Percentiles rank a stretch among this genome's conserved stretches.
phyloP scores from a whole-genome alignment of 37 sponge, comb jelly and placozoan species.

The Ephydatia muelleri region DNA sequence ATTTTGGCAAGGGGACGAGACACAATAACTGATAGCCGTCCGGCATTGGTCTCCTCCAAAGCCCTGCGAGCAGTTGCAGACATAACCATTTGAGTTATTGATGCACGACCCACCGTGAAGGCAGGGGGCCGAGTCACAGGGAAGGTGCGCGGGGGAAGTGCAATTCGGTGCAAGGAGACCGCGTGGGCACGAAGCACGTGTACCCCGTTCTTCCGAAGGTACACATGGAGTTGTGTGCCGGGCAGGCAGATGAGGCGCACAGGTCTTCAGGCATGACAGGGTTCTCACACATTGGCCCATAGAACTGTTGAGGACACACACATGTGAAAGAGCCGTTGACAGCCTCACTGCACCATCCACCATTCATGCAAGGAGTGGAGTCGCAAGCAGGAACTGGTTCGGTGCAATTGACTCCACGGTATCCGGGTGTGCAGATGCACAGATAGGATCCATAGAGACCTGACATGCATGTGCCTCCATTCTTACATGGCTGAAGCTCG shows the following conservation, averaged over 20 bases:
- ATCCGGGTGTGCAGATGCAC: constrained; percentile 52
- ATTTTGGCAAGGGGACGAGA: constrained; percentile 35
- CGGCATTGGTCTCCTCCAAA: constrained; percentile 69
- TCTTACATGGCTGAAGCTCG: constrained; percentile 68
- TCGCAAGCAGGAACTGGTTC: constrained; percentile 24
- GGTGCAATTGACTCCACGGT: constrained; percentile 59
- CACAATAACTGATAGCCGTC: constrained; percentile 51
- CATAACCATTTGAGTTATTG: constrained; percentile 1
- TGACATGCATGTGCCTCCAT: constrained; percentile 61
- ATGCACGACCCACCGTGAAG: constrained; percentile 58
- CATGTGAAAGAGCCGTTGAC: constrained; percentile 47
- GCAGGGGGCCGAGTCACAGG: constrained; percentile 55
- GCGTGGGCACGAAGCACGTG: constrained; percentile 60
- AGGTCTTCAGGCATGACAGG: constrained; percentile 36
- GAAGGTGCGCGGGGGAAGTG: background rate
- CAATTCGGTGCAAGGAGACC: constrained; percentile 39
- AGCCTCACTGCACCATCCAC: constrained; percentile 57
- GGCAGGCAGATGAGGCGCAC: constrained; percentile 32
- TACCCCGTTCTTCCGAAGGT: constrained; percentile 43
- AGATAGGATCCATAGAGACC: constrained; percentile 70
- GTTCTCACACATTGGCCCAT: constrained; percentile 52
- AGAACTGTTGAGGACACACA: constrained; percentile 35
- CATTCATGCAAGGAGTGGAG: constrained; percentile 65
- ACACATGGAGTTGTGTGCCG: constrained; percentile 19
- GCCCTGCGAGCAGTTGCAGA: constrained; percentile 50